These are phyloP conservation scores for Gyps fulvus DNA, from an alignment of 2,113 vertebrate species.

Conservation along the genomic window DNA sequence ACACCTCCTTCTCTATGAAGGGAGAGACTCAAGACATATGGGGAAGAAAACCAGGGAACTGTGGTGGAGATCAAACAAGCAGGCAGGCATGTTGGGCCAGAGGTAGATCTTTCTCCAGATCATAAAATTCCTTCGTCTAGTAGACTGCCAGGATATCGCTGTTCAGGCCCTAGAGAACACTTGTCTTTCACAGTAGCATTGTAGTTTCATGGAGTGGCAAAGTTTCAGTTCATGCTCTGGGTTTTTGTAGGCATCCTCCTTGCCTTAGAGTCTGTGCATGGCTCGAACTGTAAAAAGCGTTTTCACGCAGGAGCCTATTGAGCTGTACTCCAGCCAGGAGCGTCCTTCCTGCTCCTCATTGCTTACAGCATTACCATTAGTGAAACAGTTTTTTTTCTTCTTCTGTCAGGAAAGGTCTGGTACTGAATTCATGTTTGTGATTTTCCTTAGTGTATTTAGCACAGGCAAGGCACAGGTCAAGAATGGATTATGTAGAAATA, in stretches of 20 bases:
- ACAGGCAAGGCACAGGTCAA: no score
- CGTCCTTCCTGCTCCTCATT: no score
- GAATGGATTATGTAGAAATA: no score
- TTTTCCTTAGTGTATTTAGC: no score
- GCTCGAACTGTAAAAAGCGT: no score
- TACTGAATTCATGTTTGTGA: no score
- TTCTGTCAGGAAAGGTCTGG: no score
- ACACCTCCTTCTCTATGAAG: not conserved
- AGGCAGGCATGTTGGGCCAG: not conserved
- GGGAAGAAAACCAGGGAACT: not conserved
- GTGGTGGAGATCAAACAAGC: slow-evolving; percentile 32
- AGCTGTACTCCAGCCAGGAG: no score
- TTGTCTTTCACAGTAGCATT: not conserved
- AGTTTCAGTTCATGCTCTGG: not conserved
- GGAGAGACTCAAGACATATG: not conserved
- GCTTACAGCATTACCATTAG: no score
- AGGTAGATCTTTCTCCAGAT: not conserved
- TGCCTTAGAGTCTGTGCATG: no score
- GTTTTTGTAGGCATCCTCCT: not conserved
- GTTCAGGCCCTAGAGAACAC: not conserved
- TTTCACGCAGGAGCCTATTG: no score
- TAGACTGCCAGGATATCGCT: not conserved
- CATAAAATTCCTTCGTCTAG: slow-evolving; percentile 11
- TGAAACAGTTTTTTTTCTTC: no score
- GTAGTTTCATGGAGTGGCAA: not conserved